Percentiles rank a stretch among this genome's conserved stretches.
phyloP scores from a whole-genome alignment of 1,140 invertebrate species.

The Drosophila quadrilineata region DNA sequence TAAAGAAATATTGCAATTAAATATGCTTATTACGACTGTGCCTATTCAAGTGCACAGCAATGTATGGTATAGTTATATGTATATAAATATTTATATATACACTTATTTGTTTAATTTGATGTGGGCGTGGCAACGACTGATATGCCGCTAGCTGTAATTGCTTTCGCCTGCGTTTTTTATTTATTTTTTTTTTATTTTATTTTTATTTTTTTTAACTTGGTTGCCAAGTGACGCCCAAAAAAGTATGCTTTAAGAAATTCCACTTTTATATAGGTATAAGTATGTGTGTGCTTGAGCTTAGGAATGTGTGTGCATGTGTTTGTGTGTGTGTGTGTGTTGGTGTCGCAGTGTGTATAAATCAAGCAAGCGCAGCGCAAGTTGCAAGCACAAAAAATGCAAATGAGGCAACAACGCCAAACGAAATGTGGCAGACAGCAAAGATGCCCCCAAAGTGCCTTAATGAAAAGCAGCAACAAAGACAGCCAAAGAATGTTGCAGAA shows the following conservation, averaged over 20 bases:
- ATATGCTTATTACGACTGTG: no score
- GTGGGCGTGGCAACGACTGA: conserved; percentile 35
- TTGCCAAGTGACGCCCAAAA: conserved; percentile 31
- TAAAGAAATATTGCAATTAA: no score
- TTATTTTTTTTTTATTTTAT: not conserved
- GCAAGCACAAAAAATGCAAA: conserved; percentile 67
- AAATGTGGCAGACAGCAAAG: conserved; percentile 58
- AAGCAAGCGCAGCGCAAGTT: conserved; percentile 30
- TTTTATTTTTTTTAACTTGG: not conserved
- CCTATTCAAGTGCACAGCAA: no score
- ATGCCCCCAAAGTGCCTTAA: conserved; percentile 69
- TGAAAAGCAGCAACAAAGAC: conserved; percentile 61
- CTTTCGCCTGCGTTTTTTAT: conserved; percentile 25
- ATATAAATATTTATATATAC: no score
- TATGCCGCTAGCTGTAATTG: conserved; percentile 36
- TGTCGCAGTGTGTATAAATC: conserved; percentile 54
- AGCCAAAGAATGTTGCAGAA: not conserved
- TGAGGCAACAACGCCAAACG: conserved; percentile 63
- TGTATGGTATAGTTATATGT: no score
- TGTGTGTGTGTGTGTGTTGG: not conserved
- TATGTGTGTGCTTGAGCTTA: not conserved
- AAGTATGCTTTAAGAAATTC: conserved; percentile 32
- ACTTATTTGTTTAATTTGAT: conserved; percentile 42
- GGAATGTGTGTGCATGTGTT: not conserved
- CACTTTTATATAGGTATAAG: not conserved